phyloP scores from a whole-genome alignment of 2,888 invertebrate species.

The Morpho helenor region DNA sequence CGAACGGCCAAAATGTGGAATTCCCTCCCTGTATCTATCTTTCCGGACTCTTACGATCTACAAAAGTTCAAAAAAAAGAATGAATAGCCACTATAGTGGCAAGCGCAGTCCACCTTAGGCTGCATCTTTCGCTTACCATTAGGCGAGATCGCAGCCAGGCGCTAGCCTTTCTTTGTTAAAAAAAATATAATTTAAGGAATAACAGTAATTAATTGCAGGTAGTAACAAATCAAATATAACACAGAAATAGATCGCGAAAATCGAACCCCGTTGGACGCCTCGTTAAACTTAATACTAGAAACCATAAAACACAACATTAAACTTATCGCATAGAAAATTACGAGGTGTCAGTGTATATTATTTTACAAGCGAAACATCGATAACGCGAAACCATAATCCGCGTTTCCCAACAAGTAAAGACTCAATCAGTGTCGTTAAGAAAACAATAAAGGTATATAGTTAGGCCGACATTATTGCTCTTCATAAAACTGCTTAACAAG shows the following conservation, averaged over 20 bases:
- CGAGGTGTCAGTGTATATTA: slow-evolving; percentile 22
- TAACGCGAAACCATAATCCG: slow-evolving; percentile 20
- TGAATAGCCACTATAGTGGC: too few species aligned
- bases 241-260: slow-evolving; percentile 1
- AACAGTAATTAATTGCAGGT: too few species aligned
- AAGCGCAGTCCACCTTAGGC: too few species aligned
- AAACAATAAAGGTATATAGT: slow-evolving; percentile 29
- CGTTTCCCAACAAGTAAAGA: slow-evolving; percentile 27
- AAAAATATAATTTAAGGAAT: too few species aligned
- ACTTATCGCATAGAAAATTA: slow-evolving; percentile 23
- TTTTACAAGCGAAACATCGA: slow-evolving; percentile 21
- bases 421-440: slow-evolving; percentile 30
- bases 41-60: too few species aligned
- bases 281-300: slow-evolving; percentile 8
- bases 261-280: slow-evolving; percentile 7
- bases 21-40: too few species aligned
- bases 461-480: slow-evolving; percentile 29
- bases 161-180: too few species aligned
- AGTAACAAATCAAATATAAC: slow-evolving; percentile 2
- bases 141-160: too few species aligned
- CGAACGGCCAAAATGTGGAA: too few species aligned
- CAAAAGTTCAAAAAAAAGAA: too few species aligned
- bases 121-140: too few species aligned
- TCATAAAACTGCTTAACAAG: slow-evolving; percentile 30
- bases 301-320: slow-evolving; percentile 19